A percentile compares a stretch with the other conserved stretches of the same genome.
phyloP scores from a whole-genome alignment of 2,888 invertebrate genomes.

The Archaeoteleia sp. region DNA sequence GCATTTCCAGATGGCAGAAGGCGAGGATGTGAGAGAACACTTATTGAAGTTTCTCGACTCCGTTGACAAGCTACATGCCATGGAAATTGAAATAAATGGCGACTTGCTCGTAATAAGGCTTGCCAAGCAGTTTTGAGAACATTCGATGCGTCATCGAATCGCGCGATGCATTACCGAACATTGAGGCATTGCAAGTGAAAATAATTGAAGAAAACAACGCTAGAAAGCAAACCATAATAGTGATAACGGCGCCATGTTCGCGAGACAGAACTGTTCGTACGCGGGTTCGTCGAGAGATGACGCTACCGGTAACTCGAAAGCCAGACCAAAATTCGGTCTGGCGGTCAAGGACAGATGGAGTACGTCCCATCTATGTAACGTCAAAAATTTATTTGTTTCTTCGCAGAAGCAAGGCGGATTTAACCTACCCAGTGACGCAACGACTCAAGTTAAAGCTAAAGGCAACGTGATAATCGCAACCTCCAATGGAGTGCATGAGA shows the following conservation, averaged over 20 bases:
- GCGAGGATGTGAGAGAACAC: too few relatives aligned
- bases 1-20: too few relatives aligned
- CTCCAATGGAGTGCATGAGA: background rate
- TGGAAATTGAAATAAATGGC: too few relatives aligned
- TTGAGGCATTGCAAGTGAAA: constrained; percentile 48
- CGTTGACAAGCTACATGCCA: too few relatives aligned
- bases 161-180: constrained; percentile 42
- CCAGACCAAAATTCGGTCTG: too few relatives aligned
- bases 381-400: constrained; percentile 4
- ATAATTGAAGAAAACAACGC: constrained; percentile 45
- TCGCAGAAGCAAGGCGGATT: background rate
- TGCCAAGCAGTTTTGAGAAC: background rate
- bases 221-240: constrained; percentile 3
- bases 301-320: background rate
- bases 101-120: background rate
- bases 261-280: background rate
- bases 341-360: constrained; percentile 2
- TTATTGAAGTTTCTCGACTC: too few relatives aligned
- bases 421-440: constrained; percentile 17
- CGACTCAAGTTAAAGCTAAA: constrained; percentile 13
- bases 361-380: constrained; percentile 30
- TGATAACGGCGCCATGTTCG: constrained; percentile 8
- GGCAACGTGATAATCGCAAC: constrained; percentile 16
- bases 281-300: background rate
- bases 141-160: constrained; percentile 48